Evolutionary conservation across 2,113 vertebrate species (phyloP).

Genomic region (Caranx melampygus): DNA sequence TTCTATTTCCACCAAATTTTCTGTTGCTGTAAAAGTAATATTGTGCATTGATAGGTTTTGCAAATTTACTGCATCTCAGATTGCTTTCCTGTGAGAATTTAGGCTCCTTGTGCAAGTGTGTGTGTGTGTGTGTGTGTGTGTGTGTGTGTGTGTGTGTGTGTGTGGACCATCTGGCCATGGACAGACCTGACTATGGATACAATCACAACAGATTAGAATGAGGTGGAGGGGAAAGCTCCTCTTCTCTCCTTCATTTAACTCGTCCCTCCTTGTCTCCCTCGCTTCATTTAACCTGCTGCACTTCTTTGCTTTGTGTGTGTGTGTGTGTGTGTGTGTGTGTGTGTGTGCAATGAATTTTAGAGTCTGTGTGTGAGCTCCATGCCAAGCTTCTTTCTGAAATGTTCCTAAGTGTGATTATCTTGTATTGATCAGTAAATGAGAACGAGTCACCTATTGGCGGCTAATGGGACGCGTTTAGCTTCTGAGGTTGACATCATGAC

Average conservation of each 20-base stretch:
- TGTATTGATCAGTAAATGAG: slow-evolving; percentile 72
- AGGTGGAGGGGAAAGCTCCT: slow-evolving; percentile 74
- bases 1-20: slow-evolving; percentile 44
- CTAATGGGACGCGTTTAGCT: slow-evolving; percentile 57
- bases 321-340: neutral
- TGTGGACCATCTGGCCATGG: slow-evolving; percentile 71
- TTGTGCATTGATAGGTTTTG: slow-evolving; percentile 21
- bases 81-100: slow-evolving; percentile 41
- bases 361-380: neutral
- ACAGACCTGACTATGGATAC: slow-evolving; percentile 70
- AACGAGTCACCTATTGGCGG: slow-evolving; percentile 72
- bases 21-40: slow-evolving; percentile 24
- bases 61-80: slow-evolving; percentile 42
- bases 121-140: slow-evolving; percentile 20
- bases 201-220: slow-evolving; percentile 78
- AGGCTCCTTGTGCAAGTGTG: slow-evolving; percentile 4
- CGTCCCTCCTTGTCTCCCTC: slow-evolving; percentile 69
- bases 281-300: slow-evolving; percentile 78
- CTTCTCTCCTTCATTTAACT: slow-evolving; percentile 82
- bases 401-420: slow-evolving; percentile 64
- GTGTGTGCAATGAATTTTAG: neutral
- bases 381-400: slow-evolving; percentile 47
- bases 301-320: slow-evolving; percentile 43
- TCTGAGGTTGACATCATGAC: slow-evolving; percentile 46
- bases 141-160: neutral